Conservation (phyloP, 2,797 vertebrate genomes). For the Periophthalmus magnuspinnatus region DNA sequence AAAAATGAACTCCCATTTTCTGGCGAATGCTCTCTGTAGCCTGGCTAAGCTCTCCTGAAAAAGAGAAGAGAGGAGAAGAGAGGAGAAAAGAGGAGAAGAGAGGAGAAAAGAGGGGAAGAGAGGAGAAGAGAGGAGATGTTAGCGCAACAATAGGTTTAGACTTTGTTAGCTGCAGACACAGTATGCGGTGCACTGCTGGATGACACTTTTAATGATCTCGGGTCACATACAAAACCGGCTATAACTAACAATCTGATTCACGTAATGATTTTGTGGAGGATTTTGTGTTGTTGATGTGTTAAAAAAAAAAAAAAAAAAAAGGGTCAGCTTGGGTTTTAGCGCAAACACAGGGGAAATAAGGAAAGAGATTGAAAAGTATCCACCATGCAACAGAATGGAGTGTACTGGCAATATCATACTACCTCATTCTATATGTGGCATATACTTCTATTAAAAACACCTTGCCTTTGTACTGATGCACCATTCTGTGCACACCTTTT, state of each 20-base stretch:
- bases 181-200: no score
- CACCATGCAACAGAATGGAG: neutral
- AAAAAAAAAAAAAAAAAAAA: slow-evolving; percentile 5
- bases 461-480: no score
- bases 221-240: slow-evolving; percentile 1
- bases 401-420: neutral
- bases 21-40: slow-evolving; percentile 94
- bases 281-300: slow-evolving; percentile 4
- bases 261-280: slow-evolving; percentile 20
- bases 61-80: no score
- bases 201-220: no score
- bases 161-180: slow-evolving; percentile 7
- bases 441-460: neutral
- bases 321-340: slow-evolving; percentile 21
- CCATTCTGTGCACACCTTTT: neutral
- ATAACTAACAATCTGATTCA: slow-evolving; percentile 26
- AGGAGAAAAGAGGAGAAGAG: no score
- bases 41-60: slow-evolving; percentile 96
- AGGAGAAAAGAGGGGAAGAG: no score
- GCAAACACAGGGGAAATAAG: slow-evolving; percentile 28
- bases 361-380: slow-evolving; percentile 7
- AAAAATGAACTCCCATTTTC: slow-evolving; percentile 99
- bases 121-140: slow-evolving; percentile 22
- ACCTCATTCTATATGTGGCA: neutral
- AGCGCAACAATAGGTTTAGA: slow-evolving; percentile 21